Evolutionary conservation across 2,888 invertebrate species (phyloP).

Genomic region (Cerceris rybyensis): DNA sequence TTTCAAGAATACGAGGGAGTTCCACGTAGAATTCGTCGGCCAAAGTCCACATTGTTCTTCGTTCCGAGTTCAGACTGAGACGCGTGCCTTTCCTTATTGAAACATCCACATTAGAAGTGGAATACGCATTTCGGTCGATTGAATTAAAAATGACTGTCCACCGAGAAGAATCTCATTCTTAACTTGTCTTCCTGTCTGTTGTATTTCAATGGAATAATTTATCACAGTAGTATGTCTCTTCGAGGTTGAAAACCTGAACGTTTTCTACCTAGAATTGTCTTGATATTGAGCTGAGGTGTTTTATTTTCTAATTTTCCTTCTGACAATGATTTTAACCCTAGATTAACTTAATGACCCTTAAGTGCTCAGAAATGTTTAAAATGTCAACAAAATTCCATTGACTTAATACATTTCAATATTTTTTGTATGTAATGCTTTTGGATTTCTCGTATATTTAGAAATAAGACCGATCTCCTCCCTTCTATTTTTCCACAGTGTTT

Average conservation of each 20-base stretch:
- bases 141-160: not conserved
- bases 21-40: slow-evolving; percentile 19
- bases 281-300: no score
- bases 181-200: no score
- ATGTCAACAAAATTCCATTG: no score
- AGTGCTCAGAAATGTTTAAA: no score
- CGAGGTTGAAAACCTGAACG: no score
- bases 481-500: slow-evolving; percentile 10
- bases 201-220: no score
- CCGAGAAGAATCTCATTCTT: not conserved
- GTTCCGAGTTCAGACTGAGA: not conserved
- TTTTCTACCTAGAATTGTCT: no score
- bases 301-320: no score
- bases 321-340: no score
- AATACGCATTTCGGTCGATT: not conserved
- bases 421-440: not conserved
- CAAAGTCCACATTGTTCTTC: slow-evolving; percentile 22
- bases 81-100: not conserved
- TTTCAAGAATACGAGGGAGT: slow-evolving; percentile 10
- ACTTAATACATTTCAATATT: no score
- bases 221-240: no score
- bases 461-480: not conserved
- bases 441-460: not conserved
- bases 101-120: not conserved
- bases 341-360: no score